Base-by-base conservation (phyloP, 1,140 invertebrate genomes). In the Drosophila kepulauana region DNA sequence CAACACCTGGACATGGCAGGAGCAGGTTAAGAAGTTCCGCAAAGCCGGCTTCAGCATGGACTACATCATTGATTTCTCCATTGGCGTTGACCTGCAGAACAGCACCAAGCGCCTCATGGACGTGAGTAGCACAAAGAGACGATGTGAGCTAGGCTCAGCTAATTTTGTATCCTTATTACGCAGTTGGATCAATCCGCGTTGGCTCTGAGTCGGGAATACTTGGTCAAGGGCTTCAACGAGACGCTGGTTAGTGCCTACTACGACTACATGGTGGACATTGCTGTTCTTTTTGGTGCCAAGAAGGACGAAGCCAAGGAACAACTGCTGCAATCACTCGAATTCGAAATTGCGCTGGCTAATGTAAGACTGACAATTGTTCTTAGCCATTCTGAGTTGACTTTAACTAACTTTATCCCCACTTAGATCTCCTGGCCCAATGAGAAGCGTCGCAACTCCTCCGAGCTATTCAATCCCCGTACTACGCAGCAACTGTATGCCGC, bases 331-430 rank as follows among this genome's bases (percentile, higher is more conserved):
- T 97, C 98, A 0, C 93, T 99, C 1, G 93, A 97, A 13, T 99
- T 99, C 86, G 98, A 99, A 94, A 98, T 98, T 11, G 94, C 96
- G 74, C 94, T 99, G 43, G 98, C 98, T n/a, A 98, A 98, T 91
- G 97, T 98, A 94, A 65, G 68, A 28, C 8, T 28, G 4, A 35
- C 0, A 54, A n/a, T n/a, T 58, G 3, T 8, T 0, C 2, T 7
- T 5, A 15, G 20, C 7, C 3, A 38, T 35, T 3, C n/a, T 3
- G 15, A 54, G n/a, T 13, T n/a, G 8, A 54, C 10, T 48, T 1
- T 54, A 38, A 38, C 20, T 3, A 25, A 3, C 20, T 0, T 4
- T 30, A 16, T 10, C 10, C 2, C 35, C 7, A 25, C 6, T 16
- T 43, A 98, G 97, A 98, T 98, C 75, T 98, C 97, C 0, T 93